Conservation (phyloP, 2,797 vertebrate genomes). For the Platyrinchus mystaceus region DNA sequence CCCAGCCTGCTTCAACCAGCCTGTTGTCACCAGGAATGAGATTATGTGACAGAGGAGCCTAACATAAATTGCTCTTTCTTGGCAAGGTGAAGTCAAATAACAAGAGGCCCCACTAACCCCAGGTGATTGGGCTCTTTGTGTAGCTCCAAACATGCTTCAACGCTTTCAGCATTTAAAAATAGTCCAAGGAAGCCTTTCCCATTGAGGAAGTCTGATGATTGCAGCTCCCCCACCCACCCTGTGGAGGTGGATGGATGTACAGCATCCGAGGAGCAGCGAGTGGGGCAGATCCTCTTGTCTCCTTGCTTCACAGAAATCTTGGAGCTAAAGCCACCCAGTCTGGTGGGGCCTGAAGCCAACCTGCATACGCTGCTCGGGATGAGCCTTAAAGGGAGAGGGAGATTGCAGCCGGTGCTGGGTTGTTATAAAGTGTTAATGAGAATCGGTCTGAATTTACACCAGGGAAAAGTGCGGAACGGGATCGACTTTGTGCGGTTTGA, state of each 20-base stretch:
- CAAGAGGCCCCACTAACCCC: neutral
- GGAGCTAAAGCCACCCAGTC: neutral
- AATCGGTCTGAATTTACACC: neutral
- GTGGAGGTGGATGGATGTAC: conserved; percentile 22
- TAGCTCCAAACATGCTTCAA: conserved; percentile 21
- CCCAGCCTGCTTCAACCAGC: neutral
- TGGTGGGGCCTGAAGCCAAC: neutral
- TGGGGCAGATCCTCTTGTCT: neutral
- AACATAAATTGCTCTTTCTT: conserved; percentile 15
- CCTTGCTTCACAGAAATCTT: neutral
- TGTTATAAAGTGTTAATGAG: neutral
- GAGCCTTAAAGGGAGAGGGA: neutral
- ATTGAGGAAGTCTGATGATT: conserved; percentile 38
- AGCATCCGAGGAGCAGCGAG: conserved; percentile 7
- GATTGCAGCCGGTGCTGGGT: neutral
- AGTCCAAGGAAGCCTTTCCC: conserved; percentile 32
- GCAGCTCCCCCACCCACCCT: conserved; percentile 43
- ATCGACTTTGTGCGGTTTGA: conserved; percentile 5
- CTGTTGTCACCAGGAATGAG: conserved; percentile 17
- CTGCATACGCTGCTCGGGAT: neutral
- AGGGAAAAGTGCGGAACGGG: conserved; percentile 3
- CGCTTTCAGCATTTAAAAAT: conserved; percentile 29
- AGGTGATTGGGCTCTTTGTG: conserved; percentile 54
- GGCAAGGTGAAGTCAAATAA: conserved; percentile 28
- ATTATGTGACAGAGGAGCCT: neutral